Conservation (phyloP, 2,888 invertebrate species). For the Lasioglossum lativentre region DNA sequence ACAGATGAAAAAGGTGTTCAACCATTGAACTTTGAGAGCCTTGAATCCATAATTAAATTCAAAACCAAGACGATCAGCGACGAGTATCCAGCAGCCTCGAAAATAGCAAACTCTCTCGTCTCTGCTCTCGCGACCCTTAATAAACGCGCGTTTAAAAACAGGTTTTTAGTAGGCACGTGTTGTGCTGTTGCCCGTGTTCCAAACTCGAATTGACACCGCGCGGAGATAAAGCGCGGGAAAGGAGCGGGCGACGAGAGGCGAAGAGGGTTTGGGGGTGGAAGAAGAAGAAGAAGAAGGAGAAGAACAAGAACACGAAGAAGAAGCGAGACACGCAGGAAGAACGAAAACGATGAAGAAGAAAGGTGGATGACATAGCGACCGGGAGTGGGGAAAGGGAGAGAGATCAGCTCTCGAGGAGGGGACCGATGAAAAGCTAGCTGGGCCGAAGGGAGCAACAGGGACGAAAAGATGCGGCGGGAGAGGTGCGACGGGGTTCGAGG, state of each 20-base stretch:
- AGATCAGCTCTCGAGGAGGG: neutral
- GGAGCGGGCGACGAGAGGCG: conserved; percentile 30
- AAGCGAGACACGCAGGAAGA: neutral
- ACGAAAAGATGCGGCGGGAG: conserved; percentile 40
- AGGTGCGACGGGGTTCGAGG: conserved; percentile 42
- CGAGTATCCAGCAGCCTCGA: neutral
- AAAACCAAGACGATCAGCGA: neutral
- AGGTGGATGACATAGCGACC: conserved; percentile 18
- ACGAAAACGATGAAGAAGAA: conserved; percentile 27
- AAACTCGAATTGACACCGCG: conserved; percentile 84
- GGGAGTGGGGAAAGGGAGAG: neutral
- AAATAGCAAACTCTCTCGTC: neutral
- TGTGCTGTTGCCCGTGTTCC: conserved; percentile 82
- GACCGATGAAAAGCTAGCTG: conserved; percentile 70
- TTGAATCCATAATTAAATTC: too few relatives aligned
- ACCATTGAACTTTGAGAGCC: too few relatives aligned
- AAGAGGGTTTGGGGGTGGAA: neutral
- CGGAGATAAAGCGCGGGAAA: conserved; percentile 78
- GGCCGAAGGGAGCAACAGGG: conserved; percentile 43
- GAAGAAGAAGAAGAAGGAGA: conserved; percentile 37
- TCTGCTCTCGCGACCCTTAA: conserved; percentile 49
- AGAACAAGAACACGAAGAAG: conserved; percentile 8
- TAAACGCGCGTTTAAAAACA: conserved; percentile 81
- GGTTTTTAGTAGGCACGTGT: conserved; percentile 83
- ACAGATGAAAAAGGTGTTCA: too few relatives aligned